Evolutionary conservation across 2,888 invertebrate genomes (phyloP).

Genomic region (Seira sanloemensis): DNA sequence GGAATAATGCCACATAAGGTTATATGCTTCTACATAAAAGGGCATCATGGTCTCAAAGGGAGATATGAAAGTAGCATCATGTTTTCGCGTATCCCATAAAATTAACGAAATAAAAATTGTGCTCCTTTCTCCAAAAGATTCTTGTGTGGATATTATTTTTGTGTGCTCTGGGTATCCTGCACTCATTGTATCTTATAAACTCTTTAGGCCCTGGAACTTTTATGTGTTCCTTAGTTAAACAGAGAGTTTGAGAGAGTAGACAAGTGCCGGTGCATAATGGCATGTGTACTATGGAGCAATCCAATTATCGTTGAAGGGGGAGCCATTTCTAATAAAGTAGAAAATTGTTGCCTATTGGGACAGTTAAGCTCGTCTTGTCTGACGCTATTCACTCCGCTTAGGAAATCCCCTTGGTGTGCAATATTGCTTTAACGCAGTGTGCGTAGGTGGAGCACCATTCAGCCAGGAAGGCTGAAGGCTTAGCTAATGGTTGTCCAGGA

Average conservation of each 20-base stretch:
- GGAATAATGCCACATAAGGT: not conserved
- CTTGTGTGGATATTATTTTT: too few relatives aligned
- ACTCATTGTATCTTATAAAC: not conserved
- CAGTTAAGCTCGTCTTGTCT: conserved; percentile 49
- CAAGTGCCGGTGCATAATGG: conserved; percentile 16
- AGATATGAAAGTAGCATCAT: not conserved
- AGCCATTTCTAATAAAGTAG: conserved; percentile 42
- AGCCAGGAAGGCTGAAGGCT: not conserved
- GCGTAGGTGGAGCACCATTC: not conserved
- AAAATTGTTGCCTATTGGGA: conserved; percentile 52
- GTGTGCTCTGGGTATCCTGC: not conserved
- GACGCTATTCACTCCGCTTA: too few relatives aligned
- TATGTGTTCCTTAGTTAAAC: not conserved
- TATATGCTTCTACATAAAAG: not conserved
- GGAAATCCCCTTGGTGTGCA: too few relatives aligned
- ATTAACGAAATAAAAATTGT: not conserved
- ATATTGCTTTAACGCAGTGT: too few relatives aligned
- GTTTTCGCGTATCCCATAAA: not conserved
- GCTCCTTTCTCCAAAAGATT: too few relatives aligned
- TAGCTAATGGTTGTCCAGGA: not conserved
- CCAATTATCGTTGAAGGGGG: conserved; percentile 53
- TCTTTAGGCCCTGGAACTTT: not conserved
- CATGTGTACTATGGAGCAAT: conserved; percentile 34
- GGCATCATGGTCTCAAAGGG: not conserved
- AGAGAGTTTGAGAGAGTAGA: too few relatives aligned